phyloP scores from a whole-genome alignment of 2,113 vertebrate species.

The Trichechus manatus region DNA sequence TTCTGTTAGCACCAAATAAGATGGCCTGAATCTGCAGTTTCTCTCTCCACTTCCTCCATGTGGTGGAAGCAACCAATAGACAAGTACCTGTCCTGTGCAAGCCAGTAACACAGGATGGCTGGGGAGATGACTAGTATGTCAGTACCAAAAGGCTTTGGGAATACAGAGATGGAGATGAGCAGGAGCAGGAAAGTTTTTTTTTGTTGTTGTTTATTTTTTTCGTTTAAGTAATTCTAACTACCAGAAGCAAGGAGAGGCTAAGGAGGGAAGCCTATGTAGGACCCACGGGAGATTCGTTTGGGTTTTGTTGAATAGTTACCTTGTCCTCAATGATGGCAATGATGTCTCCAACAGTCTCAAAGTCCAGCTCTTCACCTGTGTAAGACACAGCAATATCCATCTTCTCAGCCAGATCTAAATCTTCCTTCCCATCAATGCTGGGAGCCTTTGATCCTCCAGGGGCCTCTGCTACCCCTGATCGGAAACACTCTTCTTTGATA shows the following conservation, averaged over 20 bases:
- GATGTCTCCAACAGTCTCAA: slow-evolving; percentile 97
- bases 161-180: slow-evolving; percentile 20
- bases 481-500: slow-evolving; percentile 91
- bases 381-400: slow-evolving; percentile 96
- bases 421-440: slow-evolving; percentile 91
- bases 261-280: slow-evolving; percentile 44
- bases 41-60: slow-evolving; percentile 35
- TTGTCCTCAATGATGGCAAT: slow-evolving; percentile 99
- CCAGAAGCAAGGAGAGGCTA: slow-evolving; percentile 27
- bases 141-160: slow-evolving; percentile 39
- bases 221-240: slow-evolving; percentile 38
- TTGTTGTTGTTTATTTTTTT: not conserved
- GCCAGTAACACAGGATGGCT: not conserved
- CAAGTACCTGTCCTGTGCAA: slow-evolving; percentile 9
- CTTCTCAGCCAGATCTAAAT: slow-evolving; percentile 95
- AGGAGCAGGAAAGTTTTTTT: not conserved
- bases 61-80: slow-evolving; percentile 16
- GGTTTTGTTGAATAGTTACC: slow-evolving; percentile 87
- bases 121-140: not conserved
- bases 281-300: slow-evolving; percentile 25
- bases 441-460: slow-evolving; percentile 91
- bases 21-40: slow-evolving; percentile 49
- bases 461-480: slow-evolving; percentile 86
- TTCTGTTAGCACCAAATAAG: slow-evolving; percentile 56
- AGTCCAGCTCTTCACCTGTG: slow-evolving; percentile 96